Evolutionary conservation across 1,140 invertebrate species (phyloP).

Genomic region (Cyclargus thomasi): DNA sequence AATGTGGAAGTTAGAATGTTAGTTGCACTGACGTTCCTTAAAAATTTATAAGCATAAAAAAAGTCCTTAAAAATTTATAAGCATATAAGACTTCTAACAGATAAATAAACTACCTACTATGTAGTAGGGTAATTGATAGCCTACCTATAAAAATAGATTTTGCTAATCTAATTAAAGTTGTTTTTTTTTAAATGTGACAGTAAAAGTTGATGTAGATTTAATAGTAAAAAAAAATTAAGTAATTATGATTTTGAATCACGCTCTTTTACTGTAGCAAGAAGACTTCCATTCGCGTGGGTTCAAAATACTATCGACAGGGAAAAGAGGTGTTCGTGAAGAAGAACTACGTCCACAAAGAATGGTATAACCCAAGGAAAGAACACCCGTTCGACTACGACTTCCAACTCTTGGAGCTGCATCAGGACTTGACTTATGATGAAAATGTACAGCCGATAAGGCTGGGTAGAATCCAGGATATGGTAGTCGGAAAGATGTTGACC

Average conservation of each 20-base stretch:
- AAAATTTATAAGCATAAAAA: too few species aligned
- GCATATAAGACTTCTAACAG: too few species aligned
- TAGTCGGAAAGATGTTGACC: conserved; percentile 54
- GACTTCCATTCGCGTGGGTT: conserved; percentile 49
- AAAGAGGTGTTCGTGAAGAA: conserved; percentile 36
- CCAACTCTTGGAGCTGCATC: conserved; percentile 48
- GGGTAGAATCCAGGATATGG: conserved; percentile 58
- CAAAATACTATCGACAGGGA: conserved; percentile 53
- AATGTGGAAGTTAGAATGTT: too few species aligned
- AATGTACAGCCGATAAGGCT: conserved; percentile 55
- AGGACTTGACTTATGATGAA: conserved; percentile 45
- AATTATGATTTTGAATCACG: not conserved
- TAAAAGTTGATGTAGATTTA: not conserved
- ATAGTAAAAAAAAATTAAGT: too few species aligned
- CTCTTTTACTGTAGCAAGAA: conserved; percentile 45
- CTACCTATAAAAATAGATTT: too few species aligned
- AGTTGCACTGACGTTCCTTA: too few species aligned
- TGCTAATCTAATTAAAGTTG: too few species aligned
- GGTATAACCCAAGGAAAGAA: conserved; percentile 46
- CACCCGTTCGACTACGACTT: conserved; percentile 64
- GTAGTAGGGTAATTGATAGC: too few species aligned
- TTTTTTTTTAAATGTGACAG: not conserved
- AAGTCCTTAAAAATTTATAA: too few species aligned
- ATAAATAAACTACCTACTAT: too few species aligned
- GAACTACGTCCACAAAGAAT: conserved; percentile 46